Evolutionary conservation across 1,140 invertebrate genomes (phyloP).

Genomic region (Idris sp.): DNA sequence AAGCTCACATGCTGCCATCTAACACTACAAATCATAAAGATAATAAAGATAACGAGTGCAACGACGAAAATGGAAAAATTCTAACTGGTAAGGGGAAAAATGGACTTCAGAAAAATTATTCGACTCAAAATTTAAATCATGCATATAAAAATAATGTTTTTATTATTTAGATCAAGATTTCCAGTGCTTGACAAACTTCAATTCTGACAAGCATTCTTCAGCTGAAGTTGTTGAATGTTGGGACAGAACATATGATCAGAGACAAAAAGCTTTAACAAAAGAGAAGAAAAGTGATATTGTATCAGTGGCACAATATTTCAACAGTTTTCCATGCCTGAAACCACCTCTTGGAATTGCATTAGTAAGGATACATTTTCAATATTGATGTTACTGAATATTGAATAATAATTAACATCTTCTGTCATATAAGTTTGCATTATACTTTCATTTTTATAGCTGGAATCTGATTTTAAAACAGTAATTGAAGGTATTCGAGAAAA

Average conservation of each 20-base stretch:
- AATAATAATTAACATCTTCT: too few species aligned
- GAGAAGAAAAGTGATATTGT: slow-evolving; percentile 2
- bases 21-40: too few species aligned
- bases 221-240: neutral
- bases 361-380: too few species aligned
- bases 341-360: slow-evolving; percentile 16
- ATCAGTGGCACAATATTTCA: slow-evolving; percentile 2
- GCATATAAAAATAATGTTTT: too few species aligned
- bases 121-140: too few species aligned
- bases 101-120: too few species aligned
- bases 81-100: neutral
- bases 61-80: neutral
- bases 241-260: neutral
- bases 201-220: neutral
- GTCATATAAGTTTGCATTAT: too few species aligned
- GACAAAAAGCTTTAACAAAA: neutral
- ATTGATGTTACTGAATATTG: too few species aligned
- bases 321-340: slow-evolving; percentile 18
- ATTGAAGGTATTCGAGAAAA: neutral
- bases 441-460: slow-evolving; percentile 20
- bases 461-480: slow-evolving; percentile 20
- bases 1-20: slow-evolving; percentile 1
- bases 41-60: too few species aligned
- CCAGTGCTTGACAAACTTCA: neutral
- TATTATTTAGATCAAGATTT: neutral